phyloP scores from a whole-genome alignment of 1,140 invertebrate species.

The Polypedilum pembai region DNA sequence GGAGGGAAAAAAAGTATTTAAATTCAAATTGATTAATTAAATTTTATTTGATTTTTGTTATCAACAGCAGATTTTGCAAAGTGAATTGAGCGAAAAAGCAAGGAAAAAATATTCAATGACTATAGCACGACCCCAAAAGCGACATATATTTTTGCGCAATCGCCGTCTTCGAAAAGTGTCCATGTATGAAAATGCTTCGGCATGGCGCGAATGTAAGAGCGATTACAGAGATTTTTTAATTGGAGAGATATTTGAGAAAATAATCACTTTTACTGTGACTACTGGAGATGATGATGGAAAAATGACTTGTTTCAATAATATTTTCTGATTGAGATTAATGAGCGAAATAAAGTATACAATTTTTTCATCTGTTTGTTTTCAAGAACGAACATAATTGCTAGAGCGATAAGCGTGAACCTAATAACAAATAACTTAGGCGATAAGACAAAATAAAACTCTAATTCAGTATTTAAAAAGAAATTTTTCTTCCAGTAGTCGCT shows the following conservation, averaged over 20 bases:
- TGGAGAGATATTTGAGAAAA: constrained; percentile 9
- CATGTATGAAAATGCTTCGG: neutral
- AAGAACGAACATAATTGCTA: constrained; percentile 1
- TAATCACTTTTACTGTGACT: neutral
- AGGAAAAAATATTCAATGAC: neutral
- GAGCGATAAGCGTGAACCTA: neutral
- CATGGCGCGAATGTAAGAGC: neutral
- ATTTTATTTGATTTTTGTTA: neutral
- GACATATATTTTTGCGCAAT: constrained; percentile 12
- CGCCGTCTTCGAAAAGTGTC: constrained; percentile 16
- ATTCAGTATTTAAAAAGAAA: neutral
- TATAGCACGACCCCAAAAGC: neutral
- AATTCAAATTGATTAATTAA: neutral
- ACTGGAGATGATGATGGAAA: neutral
- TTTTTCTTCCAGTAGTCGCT: neutral
- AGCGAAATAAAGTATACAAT: no score
- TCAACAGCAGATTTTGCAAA: neutral
- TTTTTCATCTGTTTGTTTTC: neutral
- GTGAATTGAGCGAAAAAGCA: neutral
- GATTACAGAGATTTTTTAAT: neutral
- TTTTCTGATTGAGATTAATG: no score
- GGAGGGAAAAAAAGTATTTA: neutral
- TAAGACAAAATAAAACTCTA: neutral
- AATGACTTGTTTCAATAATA: no score
- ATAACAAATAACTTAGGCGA: neutral